phyloP scores from a whole-genome alignment of 2,113 vertebrate species.

The Stomatorhinus ivindoensis region DNA sequence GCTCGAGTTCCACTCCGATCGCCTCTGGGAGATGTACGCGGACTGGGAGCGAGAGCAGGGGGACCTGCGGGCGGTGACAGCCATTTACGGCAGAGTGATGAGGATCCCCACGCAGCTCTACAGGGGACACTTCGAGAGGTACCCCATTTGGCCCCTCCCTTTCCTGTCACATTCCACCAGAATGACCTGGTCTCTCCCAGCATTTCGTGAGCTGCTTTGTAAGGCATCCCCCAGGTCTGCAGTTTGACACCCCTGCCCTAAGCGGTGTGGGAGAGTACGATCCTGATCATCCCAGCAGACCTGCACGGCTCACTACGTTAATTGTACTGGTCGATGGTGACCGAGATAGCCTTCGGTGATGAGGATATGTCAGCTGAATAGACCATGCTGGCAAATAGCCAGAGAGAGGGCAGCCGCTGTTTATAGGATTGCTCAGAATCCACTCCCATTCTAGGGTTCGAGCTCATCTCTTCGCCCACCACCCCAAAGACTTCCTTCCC shows the following conservation, averaged over 20 bases:
- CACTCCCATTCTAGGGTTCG: constrained; percentile 58
- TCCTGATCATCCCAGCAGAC: neutral
- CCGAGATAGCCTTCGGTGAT: neutral
- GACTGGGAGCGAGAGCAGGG: constrained; percentile 75
- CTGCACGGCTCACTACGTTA: neutral
- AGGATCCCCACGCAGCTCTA: constrained; percentile 72
- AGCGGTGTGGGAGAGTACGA: neutral
- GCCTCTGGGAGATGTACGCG: constrained; percentile 72
- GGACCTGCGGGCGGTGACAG: constrained; percentile 52
- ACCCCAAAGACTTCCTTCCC: constrained; percentile 57
- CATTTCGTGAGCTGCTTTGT: neutral
- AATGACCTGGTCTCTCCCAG: neutral
- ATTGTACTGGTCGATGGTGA: neutral
- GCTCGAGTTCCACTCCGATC: constrained; percentile 74
- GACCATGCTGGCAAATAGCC: neutral
- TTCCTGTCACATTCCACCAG: too few species aligned
- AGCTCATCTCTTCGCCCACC: constrained; percentile 53
- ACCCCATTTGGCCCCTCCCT: neutral
- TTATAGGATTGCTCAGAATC: neutral
- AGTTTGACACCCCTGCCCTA: neutral
- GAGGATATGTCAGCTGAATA: neutral
- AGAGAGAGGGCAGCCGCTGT: neutral
- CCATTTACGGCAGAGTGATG: constrained; percentile 62
- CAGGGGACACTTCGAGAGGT: constrained; percentile 74
- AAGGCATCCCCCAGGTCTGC: neutral